Conservation (phyloP, 2,888 invertebrate genomes). For the Ophonus ardosiacus region DNA sequence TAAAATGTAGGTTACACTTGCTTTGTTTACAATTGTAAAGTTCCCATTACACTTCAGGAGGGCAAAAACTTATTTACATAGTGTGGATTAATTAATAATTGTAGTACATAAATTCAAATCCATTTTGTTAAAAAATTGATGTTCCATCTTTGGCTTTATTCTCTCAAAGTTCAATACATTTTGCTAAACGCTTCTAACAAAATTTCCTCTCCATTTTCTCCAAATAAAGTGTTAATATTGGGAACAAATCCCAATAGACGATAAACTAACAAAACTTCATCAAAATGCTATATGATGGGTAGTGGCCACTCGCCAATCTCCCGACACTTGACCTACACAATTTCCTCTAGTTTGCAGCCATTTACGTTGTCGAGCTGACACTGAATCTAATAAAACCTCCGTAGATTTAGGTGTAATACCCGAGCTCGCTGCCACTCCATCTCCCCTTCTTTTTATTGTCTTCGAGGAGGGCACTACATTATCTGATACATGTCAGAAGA, state of each 20-base stretch:
- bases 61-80: too few relatives aligned
- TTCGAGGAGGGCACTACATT: neutral
- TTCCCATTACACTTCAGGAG: too few relatives aligned
- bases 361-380: neutral
- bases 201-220: neutral
- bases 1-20: too few relatives aligned
- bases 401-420: conserved; percentile 22
- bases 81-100: too few relatives aligned
- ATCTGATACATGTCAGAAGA: neutral
- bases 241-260: neutral
- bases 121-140: too few relatives aligned
- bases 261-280: too few relatives aligned
- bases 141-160: too few relatives aligned
- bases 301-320: neutral
- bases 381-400: conserved; percentile 7
- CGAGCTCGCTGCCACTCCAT: neutral
- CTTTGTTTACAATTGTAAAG: too few relatives aligned
- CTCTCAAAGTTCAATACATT: too few relatives aligned
- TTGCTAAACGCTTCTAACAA: neutral
- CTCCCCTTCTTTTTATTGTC: neutral
- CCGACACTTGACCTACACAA: neutral
- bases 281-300: neutral
- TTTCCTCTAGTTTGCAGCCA: neutral
- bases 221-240: neutral
- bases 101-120: too few relatives aligned